phyloP scores from a whole-genome alignment of 2,113 vertebrate species.

The Tinamus guttatus region DNA sequence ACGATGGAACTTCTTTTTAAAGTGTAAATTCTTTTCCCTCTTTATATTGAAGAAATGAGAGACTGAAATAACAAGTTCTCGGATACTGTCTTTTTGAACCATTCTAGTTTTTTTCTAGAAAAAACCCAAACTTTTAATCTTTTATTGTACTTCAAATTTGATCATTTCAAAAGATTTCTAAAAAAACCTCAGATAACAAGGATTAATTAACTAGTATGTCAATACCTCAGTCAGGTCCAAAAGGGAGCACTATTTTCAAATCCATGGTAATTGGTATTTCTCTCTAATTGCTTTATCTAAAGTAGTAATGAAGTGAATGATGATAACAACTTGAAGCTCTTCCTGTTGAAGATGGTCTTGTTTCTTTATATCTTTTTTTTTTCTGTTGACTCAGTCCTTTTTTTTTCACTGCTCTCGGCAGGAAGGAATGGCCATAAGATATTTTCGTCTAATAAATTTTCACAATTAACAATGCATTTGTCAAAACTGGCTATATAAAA shows the following conservation, averaged over 20 bases:
- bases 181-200: not conserved
- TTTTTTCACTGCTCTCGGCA: not conserved
- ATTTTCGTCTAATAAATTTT: not conserved
- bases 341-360: not conserved
- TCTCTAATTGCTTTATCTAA: not conserved
- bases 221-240: not conserved
- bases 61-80: not conserved
- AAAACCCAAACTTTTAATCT: not conserved
- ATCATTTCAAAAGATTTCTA: not conserved
- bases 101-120: not conserved
- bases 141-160: not conserved
- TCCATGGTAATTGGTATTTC: not conserved
- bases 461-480: not conserved
- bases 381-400: not conserved
- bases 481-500: not conserved
- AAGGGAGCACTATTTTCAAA: not conserved
- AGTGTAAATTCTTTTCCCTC: not conserved
- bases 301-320: conserved; percentile 1
- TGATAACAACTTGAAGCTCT: not conserved
- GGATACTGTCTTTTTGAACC: not conserved
- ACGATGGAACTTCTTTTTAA: not conserved
- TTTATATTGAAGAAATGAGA: not conserved
- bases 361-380: not conserved
- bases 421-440: not conserved
- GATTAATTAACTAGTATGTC: not conserved